phyloP scores from a whole-genome alignment of 2,113 vertebrate genomes.

The Scomber scombrus region DNA sequence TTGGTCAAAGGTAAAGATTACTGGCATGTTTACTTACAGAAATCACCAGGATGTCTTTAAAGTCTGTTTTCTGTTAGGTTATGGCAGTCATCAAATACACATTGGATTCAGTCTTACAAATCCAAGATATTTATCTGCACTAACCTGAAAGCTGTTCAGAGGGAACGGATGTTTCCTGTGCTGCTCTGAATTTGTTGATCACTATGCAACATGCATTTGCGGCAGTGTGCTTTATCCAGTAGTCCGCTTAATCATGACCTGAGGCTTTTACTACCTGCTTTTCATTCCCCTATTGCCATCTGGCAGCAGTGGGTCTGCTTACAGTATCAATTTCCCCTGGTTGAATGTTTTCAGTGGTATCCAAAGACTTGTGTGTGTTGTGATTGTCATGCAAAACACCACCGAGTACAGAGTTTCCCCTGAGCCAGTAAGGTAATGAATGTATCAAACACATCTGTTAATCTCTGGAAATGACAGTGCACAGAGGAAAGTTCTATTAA shows the following conservation, averaged over 20 bases:
- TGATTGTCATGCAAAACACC: slow-evolving; percentile 54
- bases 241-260: slow-evolving; percentile 65
- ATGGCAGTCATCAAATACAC: slow-evolving; percentile 32
- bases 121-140: slow-evolving; percentile 35
- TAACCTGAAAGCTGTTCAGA: slow-evolving; percentile 41
- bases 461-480: slow-evolving; percentile 54
- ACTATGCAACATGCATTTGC: slow-evolving; percentile 63
- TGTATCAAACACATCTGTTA: slow-evolving; percentile 65
- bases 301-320: slow-evolving; percentile 73
- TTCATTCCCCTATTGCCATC: slow-evolving; percentile 74
- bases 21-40: slow-evolving; percentile 51
- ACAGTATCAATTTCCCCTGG: slow-evolving; percentile 62
- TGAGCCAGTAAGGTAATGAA: slow-evolving; percentile 56
- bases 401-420: slow-evolving; percentile 33
- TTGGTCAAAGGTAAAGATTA: slow-evolving; percentile 60
- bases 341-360: slow-evolving; percentile 62
- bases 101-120: slow-evolving; percentile 40
- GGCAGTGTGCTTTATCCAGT: slow-evolving; percentile 50
- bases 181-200: slow-evolving; percentile 63
- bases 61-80: slow-evolving; percentile 41
- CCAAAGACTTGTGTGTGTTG: slow-evolving; percentile 47
- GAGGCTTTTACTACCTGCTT: slow-evolving; percentile 66
- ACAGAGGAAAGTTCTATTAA: slow-evolving; percentile 55
- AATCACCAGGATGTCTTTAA: slow-evolving; percentile 40
- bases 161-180: slow-evolving; percentile 37